Conservation (phyloP, 2,888 invertebrate genomes). For the Coleophora deauratella region DNA sequence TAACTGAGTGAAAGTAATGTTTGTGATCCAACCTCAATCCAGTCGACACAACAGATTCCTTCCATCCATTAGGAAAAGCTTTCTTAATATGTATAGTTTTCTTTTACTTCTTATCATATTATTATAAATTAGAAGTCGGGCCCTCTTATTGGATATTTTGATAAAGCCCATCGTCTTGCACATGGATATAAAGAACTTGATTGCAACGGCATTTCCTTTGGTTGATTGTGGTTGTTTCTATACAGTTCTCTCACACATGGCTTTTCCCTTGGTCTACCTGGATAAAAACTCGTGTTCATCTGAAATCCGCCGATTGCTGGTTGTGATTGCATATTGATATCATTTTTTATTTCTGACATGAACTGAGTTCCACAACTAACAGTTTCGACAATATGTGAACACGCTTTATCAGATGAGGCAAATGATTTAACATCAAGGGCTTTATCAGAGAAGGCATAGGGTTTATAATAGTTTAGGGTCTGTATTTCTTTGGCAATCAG, state of each 20-base stretch:
- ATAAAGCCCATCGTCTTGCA: constrained; percentile 46
- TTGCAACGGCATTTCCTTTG: background rate
- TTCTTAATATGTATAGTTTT: too few relatives aligned
- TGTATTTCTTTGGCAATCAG: constrained; percentile 29
- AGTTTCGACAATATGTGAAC: constrained; percentile 25
- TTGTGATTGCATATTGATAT: background rate
- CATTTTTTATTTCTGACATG: constrained; percentile 10
- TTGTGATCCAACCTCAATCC: too few relatives aligned
- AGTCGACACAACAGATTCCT: too few relatives aligned
- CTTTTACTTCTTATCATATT: too few relatives aligned
- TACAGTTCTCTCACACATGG: background rate
- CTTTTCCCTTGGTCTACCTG: constrained; percentile 11
- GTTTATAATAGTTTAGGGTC: constrained; percentile 19
- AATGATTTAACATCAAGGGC: too few relatives aligned
- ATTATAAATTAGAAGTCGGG: constrained; percentile 44
- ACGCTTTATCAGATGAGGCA: constrained; percentile 34
- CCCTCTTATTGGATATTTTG: constrained; percentile 34
- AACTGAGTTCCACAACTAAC: constrained; percentile 32
- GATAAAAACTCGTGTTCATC: background rate
- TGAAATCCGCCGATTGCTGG: background rate
- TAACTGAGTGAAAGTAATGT: too few relatives aligned
- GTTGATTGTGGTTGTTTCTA: background rate
- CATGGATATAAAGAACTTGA: constrained; percentile 11
- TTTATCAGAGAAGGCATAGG: constrained; percentile 7
- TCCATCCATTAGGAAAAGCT: too few relatives aligned